Conservation (phyloP, 2,113 vertebrate species). For the Petromus typicus region DNA sequence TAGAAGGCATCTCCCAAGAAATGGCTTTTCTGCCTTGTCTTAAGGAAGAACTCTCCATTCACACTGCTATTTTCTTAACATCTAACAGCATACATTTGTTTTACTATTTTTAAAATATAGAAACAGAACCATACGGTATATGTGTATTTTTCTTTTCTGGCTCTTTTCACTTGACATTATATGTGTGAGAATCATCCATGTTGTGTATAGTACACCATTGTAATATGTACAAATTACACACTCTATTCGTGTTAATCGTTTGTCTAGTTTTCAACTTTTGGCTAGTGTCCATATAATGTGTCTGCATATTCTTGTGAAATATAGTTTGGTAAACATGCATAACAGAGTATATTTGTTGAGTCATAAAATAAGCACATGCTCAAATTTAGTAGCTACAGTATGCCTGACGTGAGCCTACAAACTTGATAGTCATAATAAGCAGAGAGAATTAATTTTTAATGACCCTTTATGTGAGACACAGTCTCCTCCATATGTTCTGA, state of each 20-base stretch:
- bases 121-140: neutral
- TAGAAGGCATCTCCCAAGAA: neutral
- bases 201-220: neutral
- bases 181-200: neutral
- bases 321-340: neutral
- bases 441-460: neutral
- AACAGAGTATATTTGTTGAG: neutral
- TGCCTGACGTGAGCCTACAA: neutral
- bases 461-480: neutral
- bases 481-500: neutral
- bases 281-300: neutral
- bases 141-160: neutral
- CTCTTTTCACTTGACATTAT: neutral
- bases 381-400: neutral
- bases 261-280: neutral
- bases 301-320: conserved; percentile 23
- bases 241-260: neutral
- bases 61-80: neutral
- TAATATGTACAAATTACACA: neutral
- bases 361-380: neutral
- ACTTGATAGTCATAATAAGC: neutral
- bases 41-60: neutral
- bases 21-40: too few species aligned
- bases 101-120: neutral
- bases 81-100: neutral